Conservation (phyloP, 2,797 vertebrate species). For the Pogoniulus pusillus region DNA sequence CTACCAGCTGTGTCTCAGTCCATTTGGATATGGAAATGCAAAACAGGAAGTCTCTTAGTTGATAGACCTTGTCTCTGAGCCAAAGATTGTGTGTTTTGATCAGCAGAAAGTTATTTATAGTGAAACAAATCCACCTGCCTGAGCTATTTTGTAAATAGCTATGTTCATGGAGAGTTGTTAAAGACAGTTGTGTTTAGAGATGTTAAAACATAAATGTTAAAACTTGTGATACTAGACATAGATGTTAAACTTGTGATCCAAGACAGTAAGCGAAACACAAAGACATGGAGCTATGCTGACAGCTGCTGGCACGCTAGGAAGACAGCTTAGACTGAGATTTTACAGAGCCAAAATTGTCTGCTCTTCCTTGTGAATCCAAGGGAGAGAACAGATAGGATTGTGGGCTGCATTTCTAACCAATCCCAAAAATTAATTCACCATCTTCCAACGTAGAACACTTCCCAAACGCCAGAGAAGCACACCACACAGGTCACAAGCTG, state of each 20-base stretch:
- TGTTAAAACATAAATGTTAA: no score
- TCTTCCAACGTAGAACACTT: not conserved
- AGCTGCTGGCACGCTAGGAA: not conserved
- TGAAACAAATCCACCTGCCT: not conserved
- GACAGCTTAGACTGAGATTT: not conserved
- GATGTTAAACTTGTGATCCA: no score
- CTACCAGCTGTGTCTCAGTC: not conserved
- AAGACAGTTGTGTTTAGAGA: not conserved
- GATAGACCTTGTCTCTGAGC: not conserved
- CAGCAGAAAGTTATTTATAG: not conserved
- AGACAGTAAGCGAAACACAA: not conserved
- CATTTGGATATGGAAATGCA: not conserved
- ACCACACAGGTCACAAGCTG: not conserved
- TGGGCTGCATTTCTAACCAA: not conserved
- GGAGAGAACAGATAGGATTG: not conserved
- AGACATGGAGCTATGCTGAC: not conserved
- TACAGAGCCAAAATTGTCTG: not conserved
- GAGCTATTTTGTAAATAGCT: not conserved
- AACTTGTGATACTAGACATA: no score
- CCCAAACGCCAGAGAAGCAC: not conserved
- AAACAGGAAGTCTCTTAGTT: not conserved
- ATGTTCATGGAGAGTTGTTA: not conserved
- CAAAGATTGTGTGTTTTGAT: not conserved
- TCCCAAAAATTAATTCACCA: not conserved
- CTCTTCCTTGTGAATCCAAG: not conserved